These are phyloP conservation scores for Tachina fera DNA, from an alignment of 2,888 invertebrate genomes.

Conservation along the genomic window DNA sequence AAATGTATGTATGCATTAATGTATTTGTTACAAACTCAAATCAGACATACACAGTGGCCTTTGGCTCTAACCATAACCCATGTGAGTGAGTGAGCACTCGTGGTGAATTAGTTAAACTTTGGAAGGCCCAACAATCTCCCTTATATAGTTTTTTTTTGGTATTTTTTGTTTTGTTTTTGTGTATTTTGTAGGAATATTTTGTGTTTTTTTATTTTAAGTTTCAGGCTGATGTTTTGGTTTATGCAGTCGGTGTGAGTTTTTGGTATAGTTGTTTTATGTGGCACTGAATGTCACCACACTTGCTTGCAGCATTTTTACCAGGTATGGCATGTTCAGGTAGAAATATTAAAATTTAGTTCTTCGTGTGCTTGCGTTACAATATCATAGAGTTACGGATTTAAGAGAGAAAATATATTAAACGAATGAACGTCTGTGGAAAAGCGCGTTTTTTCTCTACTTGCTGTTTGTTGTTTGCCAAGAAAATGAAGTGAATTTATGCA, in stretches of 20 bases:
- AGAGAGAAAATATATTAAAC: conserved; percentile 37
- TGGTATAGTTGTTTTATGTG: conserved; percentile 37
- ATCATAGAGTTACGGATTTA: conserved; percentile 78
- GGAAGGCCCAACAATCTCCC: conserved; percentile 45
- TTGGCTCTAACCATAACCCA: conserved; percentile 44
- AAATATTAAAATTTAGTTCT: conserved; percentile 78
- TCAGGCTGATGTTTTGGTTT: conserved; percentile 44
- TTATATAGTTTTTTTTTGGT: conserved; percentile 17
- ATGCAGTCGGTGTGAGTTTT: conserved; percentile 15
- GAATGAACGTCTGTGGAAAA: conserved; percentile 71
- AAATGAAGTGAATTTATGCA: conserved; percentile 69
- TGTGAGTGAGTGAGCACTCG: conserved; percentile 51
- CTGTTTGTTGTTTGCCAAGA: conserved; percentile 46
- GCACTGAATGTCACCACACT: conserved; percentile 76
- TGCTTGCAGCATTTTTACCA: conserved; percentile 74
- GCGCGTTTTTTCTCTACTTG: conserved; percentile 68
- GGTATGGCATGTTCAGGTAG: conserved; percentile 76
- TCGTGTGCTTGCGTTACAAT: conserved; percentile 81
- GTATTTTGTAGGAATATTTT: conserved; percentile 11
- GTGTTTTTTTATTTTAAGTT: conserved; percentile 30
- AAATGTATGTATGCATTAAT: neutral
- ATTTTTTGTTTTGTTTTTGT: neutral
- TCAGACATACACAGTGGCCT: conserved; percentile 41
- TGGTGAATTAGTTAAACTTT: conserved; percentile 63
- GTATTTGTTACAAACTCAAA: conserved; percentile 8